Percentiles rank a stretch among this genome's conserved stretches.
Evolutionary conservation across 2,888 invertebrate genomes (phyloP).

Genomic region (Prenolepis imparis): DNA sequence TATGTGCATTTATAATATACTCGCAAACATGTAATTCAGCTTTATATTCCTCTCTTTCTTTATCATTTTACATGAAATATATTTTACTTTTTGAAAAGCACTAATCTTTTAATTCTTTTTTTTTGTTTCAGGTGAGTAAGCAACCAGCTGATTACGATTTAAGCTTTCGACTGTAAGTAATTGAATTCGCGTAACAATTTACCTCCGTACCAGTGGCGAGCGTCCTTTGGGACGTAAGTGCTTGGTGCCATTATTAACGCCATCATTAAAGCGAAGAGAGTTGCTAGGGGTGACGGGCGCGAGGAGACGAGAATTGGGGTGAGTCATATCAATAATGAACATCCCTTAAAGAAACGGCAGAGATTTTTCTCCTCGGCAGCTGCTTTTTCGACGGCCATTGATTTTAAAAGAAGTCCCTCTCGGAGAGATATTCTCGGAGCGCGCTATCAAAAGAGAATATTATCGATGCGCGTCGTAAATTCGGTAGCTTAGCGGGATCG

Average conservation of each 20-base stretch:
- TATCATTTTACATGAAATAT: neutral
- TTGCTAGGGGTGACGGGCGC: constrained; percentile 65
- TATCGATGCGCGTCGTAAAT: constrained; percentile 61
- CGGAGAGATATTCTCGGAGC: constrained; percentile 32
- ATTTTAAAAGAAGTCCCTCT: constrained; percentile 47
- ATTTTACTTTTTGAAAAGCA: constrained; percentile 47
- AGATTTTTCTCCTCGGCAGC: constrained; percentile 37
- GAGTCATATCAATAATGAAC: constrained; percentile 69
- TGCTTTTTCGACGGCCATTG: constrained; percentile 1
- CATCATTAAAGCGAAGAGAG: constrained; percentile 74
- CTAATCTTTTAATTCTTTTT: constrained; percentile 68
- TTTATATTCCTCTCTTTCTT: neutral
- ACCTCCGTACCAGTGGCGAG: constrained; percentile 29
- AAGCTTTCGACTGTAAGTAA: constrained; percentile 74
- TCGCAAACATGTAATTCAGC: neutral
- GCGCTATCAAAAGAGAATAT: constrained; percentile 26
- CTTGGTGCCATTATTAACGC: constrained; percentile 75
- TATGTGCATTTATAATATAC: neutral
- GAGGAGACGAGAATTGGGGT: constrained; percentile 35
- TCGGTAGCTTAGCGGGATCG: constrained; percentile 30
- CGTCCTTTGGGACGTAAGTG: constrained; percentile 66
- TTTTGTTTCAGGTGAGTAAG: constrained; percentile 79
- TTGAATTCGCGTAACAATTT: constrained; percentile 70
- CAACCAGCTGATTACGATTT: constrained; percentile 64
- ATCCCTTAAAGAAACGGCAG: constrained; percentile 20